Percentiles rank a stretch among this genome's conserved stretches.
Evolutionary conservation across 2,888 invertebrate species (phyloP).

Genomic region (Blera fallax): DNA sequence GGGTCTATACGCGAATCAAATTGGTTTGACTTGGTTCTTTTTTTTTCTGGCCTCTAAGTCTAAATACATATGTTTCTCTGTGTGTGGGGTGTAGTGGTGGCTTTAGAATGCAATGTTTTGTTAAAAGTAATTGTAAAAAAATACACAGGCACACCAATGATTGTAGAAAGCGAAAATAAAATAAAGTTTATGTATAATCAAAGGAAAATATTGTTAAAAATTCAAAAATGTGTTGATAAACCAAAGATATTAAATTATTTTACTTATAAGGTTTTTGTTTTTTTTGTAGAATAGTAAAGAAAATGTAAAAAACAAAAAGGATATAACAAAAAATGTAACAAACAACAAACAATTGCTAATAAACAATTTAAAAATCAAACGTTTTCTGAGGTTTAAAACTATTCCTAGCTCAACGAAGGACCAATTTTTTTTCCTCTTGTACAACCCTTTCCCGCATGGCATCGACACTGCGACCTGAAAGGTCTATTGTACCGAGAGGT

Average conservation of each 20-base stretch:
- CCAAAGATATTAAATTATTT: slow-evolving; percentile 46
- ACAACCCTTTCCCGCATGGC: no score
- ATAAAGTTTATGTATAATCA: slow-evolving; percentile 16
- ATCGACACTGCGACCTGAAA: no score
- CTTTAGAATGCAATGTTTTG: slow-evolving; percentile 26
- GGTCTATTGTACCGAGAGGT: no score
- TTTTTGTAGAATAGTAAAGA: slow-evolving; percentile 33
- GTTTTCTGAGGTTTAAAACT: no score
- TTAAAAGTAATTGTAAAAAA: slow-evolving; percentile 25
- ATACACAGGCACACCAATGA: background rate
- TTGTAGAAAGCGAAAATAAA: background rate
- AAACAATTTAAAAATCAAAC: slow-evolving; percentile 3
- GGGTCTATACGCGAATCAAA: slow-evolving; percentile 74
- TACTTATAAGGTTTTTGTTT: background rate
- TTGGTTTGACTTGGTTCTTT: slow-evolving; percentile 56
- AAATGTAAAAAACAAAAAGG: slow-evolving; percentile 4
- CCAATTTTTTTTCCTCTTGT: no score
- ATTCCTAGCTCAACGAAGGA: no score
- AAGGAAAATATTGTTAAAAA: slow-evolving; percentile 47
- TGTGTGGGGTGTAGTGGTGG: slow-evolving; percentile 12
- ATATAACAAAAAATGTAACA: slow-evolving; percentile 21
- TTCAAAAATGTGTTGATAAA: slow-evolving; percentile 26
- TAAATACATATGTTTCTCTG: background rate
- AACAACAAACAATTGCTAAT: slow-evolving; percentile 14
- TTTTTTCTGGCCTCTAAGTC: slow-evolving; percentile 29